These are phyloP conservation scores for Axinella damicornis DNA, from an alignment of 37 sponge, comb jelly and placozoan species.

Conservation along the genomic window DNA sequence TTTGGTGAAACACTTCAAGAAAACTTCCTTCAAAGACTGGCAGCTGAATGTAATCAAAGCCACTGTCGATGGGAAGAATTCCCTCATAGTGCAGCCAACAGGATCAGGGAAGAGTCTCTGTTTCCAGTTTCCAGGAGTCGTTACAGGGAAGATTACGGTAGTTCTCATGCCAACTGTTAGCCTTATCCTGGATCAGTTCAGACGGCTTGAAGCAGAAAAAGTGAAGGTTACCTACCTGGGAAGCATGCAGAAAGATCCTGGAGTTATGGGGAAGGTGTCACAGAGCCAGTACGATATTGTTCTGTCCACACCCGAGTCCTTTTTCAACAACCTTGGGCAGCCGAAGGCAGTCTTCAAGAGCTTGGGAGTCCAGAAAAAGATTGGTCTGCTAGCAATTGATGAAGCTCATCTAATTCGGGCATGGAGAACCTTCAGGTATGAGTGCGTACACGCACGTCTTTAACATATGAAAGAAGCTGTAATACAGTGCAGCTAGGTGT, in stretches of 20 bases:
- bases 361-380: neutral
- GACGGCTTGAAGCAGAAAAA: neutral
- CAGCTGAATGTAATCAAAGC: neutral
- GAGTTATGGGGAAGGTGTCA: neutral
- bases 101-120: conserved; percentile 11
- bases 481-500: too few relatives aligned
- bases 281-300: neutral
- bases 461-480: too few relatives aligned
- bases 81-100: neutral
- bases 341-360: neutral
- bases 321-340: neutral
- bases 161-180: neutral
- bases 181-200: neutral
- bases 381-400: neutral
- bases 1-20: neutral
- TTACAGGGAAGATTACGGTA: neutral
- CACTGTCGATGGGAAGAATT: too few relatives aligned
- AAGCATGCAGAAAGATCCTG: neutral
- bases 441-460: too few relatives aligned
- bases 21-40: neutral
- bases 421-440: neutral
- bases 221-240: neutral
- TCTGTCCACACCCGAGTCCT: neutral
- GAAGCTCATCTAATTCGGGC: neutral
- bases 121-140: conserved; percentile 2